These are phyloP conservation scores for Rhyacophila brunnea DNA, from an alignment of 1,140 invertebrate genomes.

Conservation along the genomic window DNA sequence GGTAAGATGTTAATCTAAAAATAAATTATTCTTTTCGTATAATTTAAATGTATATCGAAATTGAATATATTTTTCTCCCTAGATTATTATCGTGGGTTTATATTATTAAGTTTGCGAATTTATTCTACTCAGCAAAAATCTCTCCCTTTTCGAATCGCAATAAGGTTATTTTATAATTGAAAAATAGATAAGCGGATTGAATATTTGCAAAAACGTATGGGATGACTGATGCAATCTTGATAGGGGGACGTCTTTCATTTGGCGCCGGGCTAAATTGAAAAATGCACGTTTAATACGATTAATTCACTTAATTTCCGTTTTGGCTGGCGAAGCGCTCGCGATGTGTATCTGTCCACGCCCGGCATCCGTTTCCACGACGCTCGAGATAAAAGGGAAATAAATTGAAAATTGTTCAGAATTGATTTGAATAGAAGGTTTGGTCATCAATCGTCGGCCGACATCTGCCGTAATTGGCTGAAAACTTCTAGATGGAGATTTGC, in stretches of 20 bases:
- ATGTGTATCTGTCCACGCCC: conserved; percentile 14
- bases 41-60: too few species aligned
- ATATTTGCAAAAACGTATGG: too few species aligned
- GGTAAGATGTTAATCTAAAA: too few species aligned
- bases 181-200: too few species aligned
- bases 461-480: conserved; percentile 26
- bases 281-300: conserved; percentile 28
- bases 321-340: conserved; percentile 9
- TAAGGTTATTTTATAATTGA: too few species aligned
- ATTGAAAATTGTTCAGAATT: conserved; percentile 32
- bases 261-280: conserved; percentile 26
- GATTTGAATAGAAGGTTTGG: conserved; percentile 32
- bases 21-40: too few species aligned
- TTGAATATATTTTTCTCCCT: too few species aligned
- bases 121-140: too few species aligned
- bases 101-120: too few species aligned
- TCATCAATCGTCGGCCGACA: conserved; percentile 29
- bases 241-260: conserved; percentile 20
- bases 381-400: conserved; percentile 30
- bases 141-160: too few species aligned
- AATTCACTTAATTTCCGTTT: conserved; percentile 31
- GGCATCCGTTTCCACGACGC: neutral
- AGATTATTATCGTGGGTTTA: too few species aligned
- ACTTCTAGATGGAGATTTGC: conserved; percentile 27
- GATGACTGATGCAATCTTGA: conserved; percentile 16